Conservation (phyloP, 2,888 invertebrate genomes). For the Melangyna quadrimaculata region DNA sequence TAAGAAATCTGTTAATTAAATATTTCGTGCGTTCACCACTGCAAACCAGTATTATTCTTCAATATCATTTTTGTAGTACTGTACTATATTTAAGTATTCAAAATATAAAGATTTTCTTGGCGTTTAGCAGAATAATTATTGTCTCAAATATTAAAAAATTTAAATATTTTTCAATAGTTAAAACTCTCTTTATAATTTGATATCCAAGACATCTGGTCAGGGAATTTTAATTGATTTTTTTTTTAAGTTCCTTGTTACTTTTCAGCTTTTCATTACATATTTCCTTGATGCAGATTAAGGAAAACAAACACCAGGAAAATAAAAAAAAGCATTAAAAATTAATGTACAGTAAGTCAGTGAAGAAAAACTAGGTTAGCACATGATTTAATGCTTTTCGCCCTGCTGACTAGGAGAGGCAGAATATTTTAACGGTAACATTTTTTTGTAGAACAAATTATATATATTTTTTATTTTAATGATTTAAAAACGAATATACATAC, state of each 20-base stretch:
- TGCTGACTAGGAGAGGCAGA: not conserved
- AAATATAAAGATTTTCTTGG: too few relatives aligned
- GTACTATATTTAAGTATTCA: too few relatives aligned
- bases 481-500: not conserved
- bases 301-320: not conserved
- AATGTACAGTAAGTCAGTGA: not conserved
- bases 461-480: not conserved
- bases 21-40: too few relatives aligned
- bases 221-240: not conserved
- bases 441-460: not conserved
- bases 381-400: conserved; percentile 9
- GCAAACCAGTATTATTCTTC: too few relatives aligned
- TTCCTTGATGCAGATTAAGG: not conserved
- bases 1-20: too few relatives aligned
- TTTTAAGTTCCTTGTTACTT: not conserved
- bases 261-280: not conserved
- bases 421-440: not conserved
- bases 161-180: too few relatives aligned
- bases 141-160: too few relatives aligned
- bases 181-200: too few relatives aligned
- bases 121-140: too few relatives aligned
- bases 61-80: too few relatives aligned
- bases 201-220: not conserved
- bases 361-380: conserved; percentile 1
- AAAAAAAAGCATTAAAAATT: not conserved